phyloP scores from a whole-genome alignment of 1,140 invertebrate species.

The Diachasmimorpha longicaudata region DNA sequence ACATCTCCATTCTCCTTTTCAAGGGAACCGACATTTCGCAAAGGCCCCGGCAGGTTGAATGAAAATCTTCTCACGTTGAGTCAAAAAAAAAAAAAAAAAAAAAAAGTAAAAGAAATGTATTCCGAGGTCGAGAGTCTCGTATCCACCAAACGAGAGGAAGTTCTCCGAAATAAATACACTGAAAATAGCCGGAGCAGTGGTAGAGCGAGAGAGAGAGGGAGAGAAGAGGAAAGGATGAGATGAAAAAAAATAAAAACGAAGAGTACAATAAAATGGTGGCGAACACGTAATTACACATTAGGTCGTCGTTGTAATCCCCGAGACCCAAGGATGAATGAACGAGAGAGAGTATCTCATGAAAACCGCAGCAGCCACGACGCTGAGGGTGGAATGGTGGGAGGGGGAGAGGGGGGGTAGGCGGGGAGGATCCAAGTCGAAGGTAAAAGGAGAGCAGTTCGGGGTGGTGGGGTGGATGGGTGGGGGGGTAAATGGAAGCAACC shows the following conservation, averaged over 20 bases:
- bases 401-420: not conserved
- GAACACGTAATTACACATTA: slow-evolving; percentile 45
- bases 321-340: slow-evolving; percentile 47
- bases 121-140: slow-evolving; percentile 15
- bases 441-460: not conserved
- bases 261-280: slow-evolving; percentile 25
- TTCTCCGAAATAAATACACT: not conserved
- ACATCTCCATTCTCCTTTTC: slow-evolving; percentile 4
- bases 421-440: not conserved
- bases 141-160: not conserved
- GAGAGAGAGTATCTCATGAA: slow-evolving; percentile 1
- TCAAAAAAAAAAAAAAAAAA: not conserved
- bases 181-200: not conserved
- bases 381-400: not conserved
- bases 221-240: too few species aligned
- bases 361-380: not conserved
- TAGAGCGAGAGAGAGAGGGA: not conserved
- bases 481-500: not conserved
- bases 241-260: slow-evolving; percentile 26
- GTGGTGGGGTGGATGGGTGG: too few species aligned
- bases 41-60: not conserved
- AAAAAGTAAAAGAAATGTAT: not conserved
- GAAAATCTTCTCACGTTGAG: not conserved
- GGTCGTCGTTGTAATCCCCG: slow-evolving; percentile 40
- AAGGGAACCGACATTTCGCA: slow-evolving; percentile 26